Conservation (phyloP, 2,888 invertebrate genomes). For the Dynastes tityus region DNA sequence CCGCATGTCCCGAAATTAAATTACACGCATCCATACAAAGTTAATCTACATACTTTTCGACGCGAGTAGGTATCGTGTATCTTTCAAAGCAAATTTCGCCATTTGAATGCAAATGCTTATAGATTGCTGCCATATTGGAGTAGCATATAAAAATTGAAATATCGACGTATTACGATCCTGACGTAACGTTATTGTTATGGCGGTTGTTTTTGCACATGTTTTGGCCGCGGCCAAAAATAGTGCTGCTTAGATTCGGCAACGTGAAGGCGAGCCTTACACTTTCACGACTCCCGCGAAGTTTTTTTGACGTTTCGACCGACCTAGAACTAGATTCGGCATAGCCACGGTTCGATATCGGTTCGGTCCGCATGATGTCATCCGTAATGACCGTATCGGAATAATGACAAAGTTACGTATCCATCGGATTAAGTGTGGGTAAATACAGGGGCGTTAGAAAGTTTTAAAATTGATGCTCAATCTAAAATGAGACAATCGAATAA, state of each 20-base stretch:
- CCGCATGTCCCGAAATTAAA: too few species aligned
- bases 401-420: background rate
- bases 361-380: constrained; percentile 4
- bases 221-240: constrained; percentile 43
- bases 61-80: too few species aligned
- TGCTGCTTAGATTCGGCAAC: constrained; percentile 11
- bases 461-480: background rate
- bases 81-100: too few species aligned
- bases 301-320: constrained; percentile 29
- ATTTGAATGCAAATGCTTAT: too few species aligned
- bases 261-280: constrained; percentile 18
- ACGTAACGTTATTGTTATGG: constrained; percentile 46
- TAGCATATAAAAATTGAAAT: background rate
- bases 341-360: background rate
- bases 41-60: too few species aligned
- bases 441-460: constrained; percentile 5
- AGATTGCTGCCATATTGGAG: too few species aligned
- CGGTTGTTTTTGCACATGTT: constrained; percentile 43
- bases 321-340: constrained; percentile 44
- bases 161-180: constrained; percentile 10
- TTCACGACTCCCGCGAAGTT: constrained; percentile 42
- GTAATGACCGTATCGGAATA: constrained; percentile 4
- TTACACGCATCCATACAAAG: too few species aligned
- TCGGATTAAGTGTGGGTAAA: background rate
- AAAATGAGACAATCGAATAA: too few species aligned